Base-by-base conservation (phyloP, 2,888 invertebrate species). In the Orgyia antiqua region DNA sequence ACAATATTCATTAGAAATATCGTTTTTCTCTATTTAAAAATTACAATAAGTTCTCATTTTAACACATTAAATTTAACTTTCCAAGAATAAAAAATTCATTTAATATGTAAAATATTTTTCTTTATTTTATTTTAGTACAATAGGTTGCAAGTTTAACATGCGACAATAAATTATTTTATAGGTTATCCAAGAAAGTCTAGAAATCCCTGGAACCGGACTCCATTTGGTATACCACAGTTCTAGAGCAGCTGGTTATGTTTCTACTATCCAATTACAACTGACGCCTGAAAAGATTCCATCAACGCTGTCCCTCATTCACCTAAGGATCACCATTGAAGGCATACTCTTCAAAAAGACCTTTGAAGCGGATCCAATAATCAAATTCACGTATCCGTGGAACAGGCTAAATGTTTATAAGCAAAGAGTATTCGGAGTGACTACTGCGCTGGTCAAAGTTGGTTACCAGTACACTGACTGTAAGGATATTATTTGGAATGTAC, bases 341-440 rank as follows among this genome's bases (percentile, higher is more conserved):
- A 95, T 97, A 33, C 88, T 96, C 2, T 96, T 97, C 65, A 95
- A 97, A 65, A 94, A 95, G 65, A 91, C 91, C 0, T 98, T 99
- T 66, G 98, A 98, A 77, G 98, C 99, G 0, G 98, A 98, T 76
- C 96, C 98, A 0, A 93, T 96, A 18, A 96, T 99, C 45, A 98
- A 97, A 65, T 98, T 96, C 76, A 98, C 97, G 0, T 99, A 97
- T 64, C 94, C 97, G 0, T 99, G 99, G 99, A 97, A 99, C 69
- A 90, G 98, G 36, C 84, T 96, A 24, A 99, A 99, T 63, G 96
- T 98, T 1, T 99, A 99, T 74, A 90, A 95, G 20, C 98, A 99
- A 78, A 90, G 97, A 43, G 98, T 99, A 4, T 98, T 97, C 60
- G 99, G 99, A 7, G 95, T 98, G 0, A 97, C 98, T 0, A 96